phyloP scores from a whole-genome alignment of 2,113 vertebrate genomes.

The Meleagris gallopavo region DNA sequence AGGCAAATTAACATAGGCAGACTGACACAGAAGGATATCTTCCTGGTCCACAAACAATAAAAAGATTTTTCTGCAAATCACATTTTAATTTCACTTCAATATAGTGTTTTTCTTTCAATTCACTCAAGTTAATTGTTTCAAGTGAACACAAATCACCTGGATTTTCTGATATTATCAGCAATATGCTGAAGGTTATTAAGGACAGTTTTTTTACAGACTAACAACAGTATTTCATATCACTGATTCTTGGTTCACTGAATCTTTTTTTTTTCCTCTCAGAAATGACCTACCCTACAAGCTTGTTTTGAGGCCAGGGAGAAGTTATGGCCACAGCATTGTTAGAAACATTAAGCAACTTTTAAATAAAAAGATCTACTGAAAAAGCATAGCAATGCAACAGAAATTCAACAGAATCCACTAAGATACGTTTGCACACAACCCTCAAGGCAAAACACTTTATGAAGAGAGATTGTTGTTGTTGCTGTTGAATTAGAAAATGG shows the following conservation, averaged over 20 bases:
- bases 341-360: neutral
- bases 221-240: neutral
- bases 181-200: neutral
- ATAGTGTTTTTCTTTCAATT: neutral
- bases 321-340: neutral
- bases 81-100: neutral
- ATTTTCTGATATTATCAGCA: neutral
- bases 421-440: neutral
- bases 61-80: neutral
- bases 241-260: neutral
- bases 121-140: neutral
- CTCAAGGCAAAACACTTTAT: neutral
- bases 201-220: neutral
- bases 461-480: neutral
- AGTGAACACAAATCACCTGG: neutral
- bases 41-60: neutral
- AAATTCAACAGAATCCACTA: neutral
- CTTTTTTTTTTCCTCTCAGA: fast-evolving
- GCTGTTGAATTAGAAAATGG: neutral
- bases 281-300: neutral
- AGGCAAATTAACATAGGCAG: neutral
- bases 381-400: neutral
- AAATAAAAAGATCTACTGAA: neutral
- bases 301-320: neutral
- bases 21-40: neutral